Base-by-base conservation (phyloP, 37 sponge, comb jelly and placozoan genomes). In the Beroe forskalii region DNA sequence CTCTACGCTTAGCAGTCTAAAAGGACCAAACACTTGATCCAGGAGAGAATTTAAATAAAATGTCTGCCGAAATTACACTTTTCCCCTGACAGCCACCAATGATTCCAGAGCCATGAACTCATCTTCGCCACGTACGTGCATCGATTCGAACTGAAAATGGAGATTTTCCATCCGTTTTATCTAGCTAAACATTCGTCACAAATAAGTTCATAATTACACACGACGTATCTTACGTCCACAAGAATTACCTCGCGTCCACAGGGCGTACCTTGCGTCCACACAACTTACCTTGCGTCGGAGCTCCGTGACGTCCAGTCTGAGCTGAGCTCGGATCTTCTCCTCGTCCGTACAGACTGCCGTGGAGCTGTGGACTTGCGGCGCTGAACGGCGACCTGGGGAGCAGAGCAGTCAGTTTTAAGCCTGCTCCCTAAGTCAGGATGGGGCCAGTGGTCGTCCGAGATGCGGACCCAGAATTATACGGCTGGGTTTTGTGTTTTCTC, bases 261-360 rank as follows among this genome's bases (percentile, higher is more conserved):
- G n/a, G n/a, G n/a, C n/a, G n/a, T n/a, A n/a, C n/a, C n/a, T n/a
- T n/a, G n/a, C n/a, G n/a, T n/a, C n/a, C n/a, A n/a, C n/a, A n/a
- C n/a, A 0, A 42, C 90, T 67, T 20, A 94, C 96, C 92, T 93
- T 91, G 41, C 55, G 6, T 1, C 38, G 27, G 35, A 91, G 95
- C 3, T 90, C 91, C 44, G 93, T 93, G 25, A 96, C 92, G 89
- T 97, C 99, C 4, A 96, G 90, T 24, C 91, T 90, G 22, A 97
- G 64, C 62, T 97, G 99, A 0, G 96, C 92, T 24, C 99, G 91
- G 35, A 97, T 97, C 92, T 96, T 96, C 86, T 96, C 94, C 62
- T 97, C 99, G 90, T 97, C 98, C 39, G 93, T 93, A 25, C n/a
- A 39, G 35, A 36, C 17, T 17, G 62, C 27, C 22, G 90, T 39